A percentile compares a stretch with the other conserved stretches of the same genome.
phyloP scores from a whole-genome alignment of 2,113 vertebrate genomes.

The Sus scrofa region T2T-Sscrofa CM000824.6:166228501-166229000 shows the following conservation, averaged over 20 bases:
- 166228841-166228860: too few species aligned
- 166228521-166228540: background rate
- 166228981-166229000: background rate
- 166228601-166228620: background rate
- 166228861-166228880: too few species aligned
- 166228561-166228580: background rate
- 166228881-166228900: too few species aligned
- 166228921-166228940: too few species aligned
- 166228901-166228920: too few species aligned
- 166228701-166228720: too few species aligned
- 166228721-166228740: too few species aligned
- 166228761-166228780: too few species aligned
- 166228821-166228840: too few species aligned
- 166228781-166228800: too few species aligned
- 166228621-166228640: background rate
- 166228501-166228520: background rate
- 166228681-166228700: background rate
- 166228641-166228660: background rate
- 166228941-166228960: background rate
- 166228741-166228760: too few species aligned
- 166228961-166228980: background rate
- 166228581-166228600: conserved; percentile 18
- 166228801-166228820: too few species aligned
- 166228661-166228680: background rate
- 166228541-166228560: background rate